Evolutionary conservation across 2,888 invertebrate genomes (phyloP).

Genomic region (Epinotia brunnichana): DNA sequence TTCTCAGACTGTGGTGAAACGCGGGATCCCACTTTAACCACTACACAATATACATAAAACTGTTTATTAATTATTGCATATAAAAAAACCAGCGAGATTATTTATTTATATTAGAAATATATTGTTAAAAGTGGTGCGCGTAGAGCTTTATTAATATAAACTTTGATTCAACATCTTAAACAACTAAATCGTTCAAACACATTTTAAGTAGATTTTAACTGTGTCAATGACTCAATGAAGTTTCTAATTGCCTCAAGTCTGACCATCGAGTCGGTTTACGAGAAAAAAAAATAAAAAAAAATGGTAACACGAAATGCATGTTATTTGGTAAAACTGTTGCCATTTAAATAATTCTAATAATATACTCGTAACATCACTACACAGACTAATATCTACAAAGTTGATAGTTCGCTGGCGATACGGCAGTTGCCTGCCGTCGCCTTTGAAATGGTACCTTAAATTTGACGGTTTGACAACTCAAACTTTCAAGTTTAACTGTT

Average conservation of each 20-base stretch:
- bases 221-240: background rate
- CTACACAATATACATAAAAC: no score
- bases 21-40: no score
- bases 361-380: no score
- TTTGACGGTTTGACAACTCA: no score
- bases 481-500: no score
- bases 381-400: no score
- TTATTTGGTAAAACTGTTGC: no score
- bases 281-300: no score
- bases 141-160: background rate
- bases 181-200: background rate
- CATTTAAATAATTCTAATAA: no score
- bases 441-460: background rate
- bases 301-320: no score
- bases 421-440: background rate
- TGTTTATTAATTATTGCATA: constrained; percentile 27
- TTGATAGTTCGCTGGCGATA: background rate
- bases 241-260: background rate
- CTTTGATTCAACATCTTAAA: background rate
- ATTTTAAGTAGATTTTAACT: background rate
- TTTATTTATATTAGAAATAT: constrained; percentile 44
- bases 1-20: no score
- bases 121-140: constrained; percentile 35
- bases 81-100: constrained; percentile 24
- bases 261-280: no score